Conservation (phyloP, 2,797 vertebrate genomes). For the Schizopygopsis malacanthus region DNA sequence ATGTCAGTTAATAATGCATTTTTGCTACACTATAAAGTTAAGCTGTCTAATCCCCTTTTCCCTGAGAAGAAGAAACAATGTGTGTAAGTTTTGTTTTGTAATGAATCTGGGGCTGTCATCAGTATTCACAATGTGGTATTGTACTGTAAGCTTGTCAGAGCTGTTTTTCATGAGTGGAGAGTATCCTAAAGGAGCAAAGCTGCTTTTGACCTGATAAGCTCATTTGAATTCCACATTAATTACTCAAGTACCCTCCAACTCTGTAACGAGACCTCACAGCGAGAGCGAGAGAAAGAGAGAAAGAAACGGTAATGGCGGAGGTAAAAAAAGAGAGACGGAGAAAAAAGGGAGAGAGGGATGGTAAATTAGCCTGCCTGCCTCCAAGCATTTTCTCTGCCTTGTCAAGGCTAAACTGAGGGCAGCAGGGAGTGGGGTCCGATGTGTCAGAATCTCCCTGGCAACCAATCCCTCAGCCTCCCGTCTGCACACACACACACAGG, state of each 20-base stretch:
- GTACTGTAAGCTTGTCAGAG: constrained; percentile 64
- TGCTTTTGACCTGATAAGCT: constrained; percentile 86
- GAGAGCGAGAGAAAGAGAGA: constrained; percentile 44
- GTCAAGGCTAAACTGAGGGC: constrained; percentile 83
- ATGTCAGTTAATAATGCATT: constrained; percentile 71
- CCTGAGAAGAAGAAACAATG: constrained; percentile 64
- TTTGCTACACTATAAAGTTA: constrained; percentile 72
- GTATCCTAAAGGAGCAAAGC: constrained; percentile 80
- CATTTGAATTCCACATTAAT: constrained; percentile 84
- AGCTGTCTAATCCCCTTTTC: constrained; percentile 73
- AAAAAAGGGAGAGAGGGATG: constrained; percentile 54
- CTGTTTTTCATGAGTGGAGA: constrained; percentile 77
- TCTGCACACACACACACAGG: constrained; percentile 45
- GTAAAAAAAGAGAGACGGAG: constrained; percentile 30
- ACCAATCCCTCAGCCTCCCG: constrained; percentile 78
- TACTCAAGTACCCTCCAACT: constrained; percentile 73
- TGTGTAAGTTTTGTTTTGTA: constrained; percentile 73
- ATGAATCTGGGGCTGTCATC: constrained; percentile 73
- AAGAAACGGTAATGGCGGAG: not conserved
- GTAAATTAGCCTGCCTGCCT: constrained; percentile 75
- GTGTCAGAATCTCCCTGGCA: constrained; percentile 81
- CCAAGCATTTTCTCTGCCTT: constrained; percentile 75
- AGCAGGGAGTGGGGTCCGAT: constrained; percentile 78
- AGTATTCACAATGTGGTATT: constrained; percentile 74
- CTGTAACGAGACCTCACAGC: constrained; percentile 72